phyloP scores from a whole-genome alignment of 30 jellyfish, hydroid and myxozoan genomes.

The Calvadosia cruxmelitensis region DNA sequence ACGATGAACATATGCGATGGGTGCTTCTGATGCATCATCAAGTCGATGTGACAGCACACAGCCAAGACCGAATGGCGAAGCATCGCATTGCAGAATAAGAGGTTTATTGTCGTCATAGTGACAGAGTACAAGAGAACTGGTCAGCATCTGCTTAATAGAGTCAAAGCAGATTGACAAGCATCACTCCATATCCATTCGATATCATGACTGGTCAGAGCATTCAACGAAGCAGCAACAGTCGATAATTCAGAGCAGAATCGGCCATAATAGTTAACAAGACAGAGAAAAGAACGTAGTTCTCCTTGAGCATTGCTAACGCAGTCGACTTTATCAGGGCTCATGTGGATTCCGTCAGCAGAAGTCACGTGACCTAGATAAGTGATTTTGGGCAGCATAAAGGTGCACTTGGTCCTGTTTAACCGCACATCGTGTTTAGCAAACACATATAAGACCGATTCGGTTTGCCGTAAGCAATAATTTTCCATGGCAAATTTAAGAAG shows the following conservation, averaged over 20 bases:
- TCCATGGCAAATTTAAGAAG: too few relatives aligned
- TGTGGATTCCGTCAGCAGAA: constrained; percentile 26
- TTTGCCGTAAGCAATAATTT: too few relatives aligned
- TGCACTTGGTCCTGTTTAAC: constrained; percentile 11
- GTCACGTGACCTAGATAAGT: constrained; percentile 31
- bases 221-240: constrained; percentile 16
- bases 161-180: constrained; percentile 10
- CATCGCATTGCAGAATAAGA: constrained; percentile 33
- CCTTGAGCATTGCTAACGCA: constrained; percentile 25
- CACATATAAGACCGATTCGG: constrained; percentile 13
- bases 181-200: constrained; percentile 25
- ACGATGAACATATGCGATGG: constrained; percentile 37
- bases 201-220: constrained; percentile 13
- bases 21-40: constrained; percentile 38
- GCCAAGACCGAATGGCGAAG: constrained; percentile 58
- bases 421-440: constrained; percentile 1
- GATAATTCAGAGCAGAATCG: constrained; percentile 16
- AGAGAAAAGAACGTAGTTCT: constrained; percentile 26
- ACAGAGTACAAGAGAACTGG: constrained; percentile 11
- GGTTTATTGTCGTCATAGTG: constrained; percentile 44
- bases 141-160: constrained; percentile 1
- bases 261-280: constrained; percentile 37
- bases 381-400: constrained; percentile 5
- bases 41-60: constrained; percentile 54
- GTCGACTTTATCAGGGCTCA: constrained; percentile 9